These are phyloP conservation scores for Amblyopsis hoosieri DNA, from an alignment of 2,797 vertebrate species.

Conservation along the genomic window DNA sequence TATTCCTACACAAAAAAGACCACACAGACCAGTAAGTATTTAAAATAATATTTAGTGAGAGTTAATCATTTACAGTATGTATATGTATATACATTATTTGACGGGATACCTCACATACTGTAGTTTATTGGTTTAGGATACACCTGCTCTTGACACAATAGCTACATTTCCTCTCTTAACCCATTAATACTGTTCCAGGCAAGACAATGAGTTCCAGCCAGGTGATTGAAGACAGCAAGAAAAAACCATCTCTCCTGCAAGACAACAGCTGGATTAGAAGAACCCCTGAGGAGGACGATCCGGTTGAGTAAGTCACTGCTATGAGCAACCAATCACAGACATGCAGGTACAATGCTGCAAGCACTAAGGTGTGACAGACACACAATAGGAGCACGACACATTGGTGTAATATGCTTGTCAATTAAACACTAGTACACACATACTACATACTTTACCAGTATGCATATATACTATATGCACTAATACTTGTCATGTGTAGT, in stretches of 20 bases:
- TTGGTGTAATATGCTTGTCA: neutral
- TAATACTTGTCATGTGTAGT: too few species aligned
- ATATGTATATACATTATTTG: neutral
- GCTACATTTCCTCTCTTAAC: neutral
- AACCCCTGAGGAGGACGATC: constrained; percentile 79
- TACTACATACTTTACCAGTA: neutral
- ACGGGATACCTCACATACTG: neutral
- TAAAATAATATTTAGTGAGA: neutral
- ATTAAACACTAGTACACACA: neutral
- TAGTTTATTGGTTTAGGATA: neutral
- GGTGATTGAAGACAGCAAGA: constrained; percentile 77
- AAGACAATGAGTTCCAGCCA: constrained; percentile 47
- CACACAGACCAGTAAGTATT: constrained; percentile 45
- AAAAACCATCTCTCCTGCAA: constrained; percentile 79
- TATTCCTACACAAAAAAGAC: constrained; percentile 13
- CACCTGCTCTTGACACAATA: neutral
- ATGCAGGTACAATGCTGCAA: neutral
- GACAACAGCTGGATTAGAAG: constrained; percentile 94
- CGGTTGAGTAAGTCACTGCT: constrained; percentile 63
- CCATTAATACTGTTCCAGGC: constrained; percentile 32
- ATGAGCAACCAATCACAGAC: neutral
- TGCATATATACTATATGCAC: neutral
- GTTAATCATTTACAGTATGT: neutral
- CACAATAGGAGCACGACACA: neutral
- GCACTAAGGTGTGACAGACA: neutral